Evolutionary conservation across 1,140 invertebrate species (phyloP), one percentile per base, ranked within the genome.

Genomic region (Drosophila sp.): DNA sequence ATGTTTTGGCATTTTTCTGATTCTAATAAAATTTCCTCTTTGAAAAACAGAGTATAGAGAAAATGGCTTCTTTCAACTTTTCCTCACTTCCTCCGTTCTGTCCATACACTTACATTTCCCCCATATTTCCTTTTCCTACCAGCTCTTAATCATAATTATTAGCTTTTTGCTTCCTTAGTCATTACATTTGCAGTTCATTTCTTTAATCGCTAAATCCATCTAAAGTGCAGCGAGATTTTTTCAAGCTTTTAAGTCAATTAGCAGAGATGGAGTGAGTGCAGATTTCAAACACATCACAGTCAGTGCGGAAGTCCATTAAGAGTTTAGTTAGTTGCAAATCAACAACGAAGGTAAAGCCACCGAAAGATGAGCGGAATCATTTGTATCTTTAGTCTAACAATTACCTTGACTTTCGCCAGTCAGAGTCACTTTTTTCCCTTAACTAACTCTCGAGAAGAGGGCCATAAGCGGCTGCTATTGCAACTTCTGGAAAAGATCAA

Each of bases 401-500:
- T 50, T 27, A 27, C 4, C 3, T 27, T 50, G 8, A 27, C 44
- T 27, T 27, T 25, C 1, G 44, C 23, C 23, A 3, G 8, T 10
- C 23, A 1, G 23, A 25, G 10, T 8, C 44, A 50, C 3, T 50
- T 50, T 8, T 27, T 47, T 25, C 7, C 44, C 4, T 47, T 50
- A 50, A 50, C 44, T 6, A 47, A 47, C 7, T 7, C 23, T 10
- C 44, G 3, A 50, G 1, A 27, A 27, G 3, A 50, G 8, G 23
- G 2, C 10, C 44, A 27, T 6, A 6, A 25, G 3, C 44, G 23
- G 6, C 17, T 6, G 44, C 23, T 50, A 27, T 1, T 25, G 7
- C 1, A 50, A 50, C 23, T 50, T 7, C 30, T 86, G 1, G 8
- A 38, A 1, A 56, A 33, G 1, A 66, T 82, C 17, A 11, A 87